Evolutionary conservation across 2,888 invertebrate genomes (phyloP).

Genomic region (Drosophila affinis): DNA sequence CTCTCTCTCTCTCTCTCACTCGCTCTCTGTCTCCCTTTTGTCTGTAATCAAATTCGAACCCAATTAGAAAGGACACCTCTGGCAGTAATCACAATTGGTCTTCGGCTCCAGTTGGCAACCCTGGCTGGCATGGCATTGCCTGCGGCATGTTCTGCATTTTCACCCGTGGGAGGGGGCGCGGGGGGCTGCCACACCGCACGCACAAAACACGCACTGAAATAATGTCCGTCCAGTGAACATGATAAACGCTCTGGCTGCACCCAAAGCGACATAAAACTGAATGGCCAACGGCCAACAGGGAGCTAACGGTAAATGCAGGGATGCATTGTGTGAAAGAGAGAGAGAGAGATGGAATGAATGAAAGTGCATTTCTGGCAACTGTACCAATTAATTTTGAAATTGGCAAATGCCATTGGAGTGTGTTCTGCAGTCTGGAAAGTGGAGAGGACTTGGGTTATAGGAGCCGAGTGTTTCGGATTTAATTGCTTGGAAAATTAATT

Average conservation of each 20-base stretch:
- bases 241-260: conserved; percentile 37
- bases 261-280: conserved; percentile 39
- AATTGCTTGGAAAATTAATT: conserved; percentile 74
- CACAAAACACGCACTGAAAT: neutral
- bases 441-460: too few relatives aligned
- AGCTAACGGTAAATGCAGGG: conserved; percentile 18
- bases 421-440: neutral
- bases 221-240: conserved; percentile 35
- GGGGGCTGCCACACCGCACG: neutral
- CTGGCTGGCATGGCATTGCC: conserved; percentile 39
- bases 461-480: conserved; percentile 34
- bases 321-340: conserved; percentile 22
- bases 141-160: conserved; percentile 63
- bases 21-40: neutral
- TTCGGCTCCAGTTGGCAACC: conserved; percentile 18
- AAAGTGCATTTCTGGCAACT: conserved; percentile 25
- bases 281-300: neutral
- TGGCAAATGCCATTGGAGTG: conserved; percentile 61
- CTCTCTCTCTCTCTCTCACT: too few relatives aligned
- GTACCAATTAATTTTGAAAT: conserved; percentile 70
- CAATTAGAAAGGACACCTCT: neutral
- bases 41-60: neutral
- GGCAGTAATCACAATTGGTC: neutral
- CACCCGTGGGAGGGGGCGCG: too few relatives aligned
- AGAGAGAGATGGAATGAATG: neutral